Conservation (phyloP, 2,113 vertebrate genomes). For the Alethe castanea region DNA sequence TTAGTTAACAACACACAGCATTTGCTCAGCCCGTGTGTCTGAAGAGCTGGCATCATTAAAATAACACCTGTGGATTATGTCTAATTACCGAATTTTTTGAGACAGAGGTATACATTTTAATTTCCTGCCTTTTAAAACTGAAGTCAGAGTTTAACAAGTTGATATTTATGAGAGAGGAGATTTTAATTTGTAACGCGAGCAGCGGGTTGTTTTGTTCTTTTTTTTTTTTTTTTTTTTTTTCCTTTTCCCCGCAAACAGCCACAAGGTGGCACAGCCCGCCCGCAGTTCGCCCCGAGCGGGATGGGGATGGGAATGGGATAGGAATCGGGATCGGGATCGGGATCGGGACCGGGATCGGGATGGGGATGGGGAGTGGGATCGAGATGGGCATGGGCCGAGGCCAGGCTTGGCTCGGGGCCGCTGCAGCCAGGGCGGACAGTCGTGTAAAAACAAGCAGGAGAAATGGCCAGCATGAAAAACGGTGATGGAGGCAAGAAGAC, state of each 20-base stretch:
- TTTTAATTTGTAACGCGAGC: background rate
- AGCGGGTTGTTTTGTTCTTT: background rate
- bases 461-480: background rate
- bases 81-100: conserved; percentile 56
- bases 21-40: conserved; percentile 6
- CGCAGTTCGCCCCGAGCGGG: background rate
- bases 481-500: background rate
- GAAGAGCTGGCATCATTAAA: conserved; percentile 48
- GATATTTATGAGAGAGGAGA: conserved; percentile 35
- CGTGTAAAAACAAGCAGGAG: background rate
- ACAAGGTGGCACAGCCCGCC: conserved; percentile 65
- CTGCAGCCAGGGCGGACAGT: background rate
- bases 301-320: background rate
- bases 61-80: conserved; percentile 46
- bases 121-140: conserved; percentile 49
- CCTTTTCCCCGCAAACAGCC: background rate
- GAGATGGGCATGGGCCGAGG: background rate
- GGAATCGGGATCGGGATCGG: background rate
- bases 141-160: conserved; percentile 62
- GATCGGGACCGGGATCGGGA: too few relatives aligned
- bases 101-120: conserved; percentile 29
- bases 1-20: conserved; percentile 44
- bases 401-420: background rate
- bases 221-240: too few relatives aligned
- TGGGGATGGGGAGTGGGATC: background rate